Evolutionary conservation across 2,888 invertebrate genomes (phyloP), one percentile per base, ranked within the genome.

Genomic region (Drymonia ruficornis): DNA sequence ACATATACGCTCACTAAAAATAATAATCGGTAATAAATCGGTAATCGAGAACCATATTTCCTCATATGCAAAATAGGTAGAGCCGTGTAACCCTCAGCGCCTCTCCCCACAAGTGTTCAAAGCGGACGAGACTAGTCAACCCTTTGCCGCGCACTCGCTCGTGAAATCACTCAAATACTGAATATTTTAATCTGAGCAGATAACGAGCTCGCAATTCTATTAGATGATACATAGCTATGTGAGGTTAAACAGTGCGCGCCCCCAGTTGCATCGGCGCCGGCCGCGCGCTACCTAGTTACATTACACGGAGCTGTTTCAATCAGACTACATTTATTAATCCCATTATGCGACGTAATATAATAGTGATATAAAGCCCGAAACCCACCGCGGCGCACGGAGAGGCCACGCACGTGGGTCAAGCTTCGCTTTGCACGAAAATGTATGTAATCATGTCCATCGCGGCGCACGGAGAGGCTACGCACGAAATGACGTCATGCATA

Each of bases 151-250:
- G 82, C 92, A 90, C 86, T 92, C 92, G 85, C 84, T 91, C 92
- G 92, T 92, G 89, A 92, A 92, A 92, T 92, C 92, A 92, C 91
- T 92, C 92, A 91, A 92, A 92, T 92, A 91, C 91, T 92, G 91
- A 92, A 92, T 92, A 92, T 92, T 92, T 92, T 92, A 92, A 92
- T 92, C 92, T 91, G 91, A 87, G 85, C 91, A 91, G 91, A 92
- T 92, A 92, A 92, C 92, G 90, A 92, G 92, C 87, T 91, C 86
- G 87, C 90, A 90, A 91, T 92, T 91, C 90, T 92, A 91, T 92
- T 92, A 91, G 90, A 91, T 87, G 91, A 84, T 89, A 89, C 45
- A 28, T 45, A 86, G 89, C 89, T 85, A 80, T 85, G 84, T 84
- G 87, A 89, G 84, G 86, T 88, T 89, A 86, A 88, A 87, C 84